Evolutionary conservation across 2,797 vertebrate genomes (phyloP).

Genomic region (Phrynocephalus forsythii): DNA sequence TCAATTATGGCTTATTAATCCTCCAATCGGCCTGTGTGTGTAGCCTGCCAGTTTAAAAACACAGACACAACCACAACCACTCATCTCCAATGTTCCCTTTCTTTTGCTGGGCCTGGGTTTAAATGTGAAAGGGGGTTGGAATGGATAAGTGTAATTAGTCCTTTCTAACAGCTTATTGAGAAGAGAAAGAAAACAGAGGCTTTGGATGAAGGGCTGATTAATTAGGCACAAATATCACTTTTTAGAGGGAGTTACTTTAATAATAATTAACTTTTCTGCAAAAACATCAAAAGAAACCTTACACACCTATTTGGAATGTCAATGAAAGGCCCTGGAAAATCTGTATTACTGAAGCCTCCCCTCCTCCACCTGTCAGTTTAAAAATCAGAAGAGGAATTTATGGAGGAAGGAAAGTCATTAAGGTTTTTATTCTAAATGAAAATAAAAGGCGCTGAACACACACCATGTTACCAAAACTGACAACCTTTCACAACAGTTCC

Average conservation of each 20-base stretch:
- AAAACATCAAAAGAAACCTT: conserved; percentile 11
- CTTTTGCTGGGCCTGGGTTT: conserved; percentile 20
- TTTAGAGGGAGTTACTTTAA: conserved; percentile 33
- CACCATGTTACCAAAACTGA: conserved; percentile 58
- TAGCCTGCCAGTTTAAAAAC: conserved; percentile 44
- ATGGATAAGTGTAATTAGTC: conserved; percentile 47
- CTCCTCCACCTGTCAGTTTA: conserved; percentile 56
- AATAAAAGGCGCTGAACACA: conserved; percentile 62
- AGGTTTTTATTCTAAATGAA: conserved; percentile 60
- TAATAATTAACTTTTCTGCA: conserved; percentile 47
- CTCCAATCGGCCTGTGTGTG: conserved; percentile 15
- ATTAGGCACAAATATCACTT: conserved; percentile 41
- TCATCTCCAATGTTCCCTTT: conserved; percentile 9
- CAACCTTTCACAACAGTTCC: conserved; percentile 69
- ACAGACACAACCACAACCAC: background rate
- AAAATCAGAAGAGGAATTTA: conserved; percentile 58
- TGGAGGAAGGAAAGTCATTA: conserved; percentile 58
- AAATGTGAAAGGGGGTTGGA: conserved; percentile 40
- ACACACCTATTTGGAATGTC: conserved; percentile 29
- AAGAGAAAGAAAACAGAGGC: conserved; percentile 44
- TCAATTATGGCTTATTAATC: conserved; percentile 43
- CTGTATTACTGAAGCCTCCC: conserved; percentile 9
- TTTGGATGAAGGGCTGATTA: background rate
- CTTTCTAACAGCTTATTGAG: conserved; percentile 56
- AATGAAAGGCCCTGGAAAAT: conserved; percentile 37